These are phyloP conservation scores for Drosophila chauvacae DNA, from an alignment of 1,140 invertebrate species.

Conservation along the genomic window DNA sequence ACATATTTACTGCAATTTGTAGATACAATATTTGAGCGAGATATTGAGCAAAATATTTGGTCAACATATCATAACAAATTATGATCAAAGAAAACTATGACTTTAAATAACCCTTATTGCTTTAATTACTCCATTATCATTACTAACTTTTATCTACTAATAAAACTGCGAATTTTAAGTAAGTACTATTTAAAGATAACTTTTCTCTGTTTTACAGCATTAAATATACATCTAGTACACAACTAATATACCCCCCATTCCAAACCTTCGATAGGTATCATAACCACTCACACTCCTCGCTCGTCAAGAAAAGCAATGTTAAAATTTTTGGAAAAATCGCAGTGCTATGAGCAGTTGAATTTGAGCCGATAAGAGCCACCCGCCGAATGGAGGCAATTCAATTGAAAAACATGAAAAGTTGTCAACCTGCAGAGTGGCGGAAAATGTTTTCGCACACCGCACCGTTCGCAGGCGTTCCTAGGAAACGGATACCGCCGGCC, in stretches of 20 bases:
- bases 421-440: constrained; percentile 46
- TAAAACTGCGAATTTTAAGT: too few relatives aligned
- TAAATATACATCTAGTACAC: not conserved
- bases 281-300: not conserved
- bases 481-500: constrained; percentile 38
- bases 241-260: not conserved
- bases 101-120: too few relatives aligned
- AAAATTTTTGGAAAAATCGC: constrained; percentile 29
- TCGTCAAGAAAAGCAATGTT: constrained; percentile 10
- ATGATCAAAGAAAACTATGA: too few relatives aligned
- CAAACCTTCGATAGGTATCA: not conserved
- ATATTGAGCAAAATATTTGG: too few relatives aligned
- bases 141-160: too few relatives aligned
- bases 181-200: too few relatives aligned
- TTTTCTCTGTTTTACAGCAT: not conserved
- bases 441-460: constrained; percentile 41
- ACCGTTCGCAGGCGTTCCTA: constrained; percentile 23
- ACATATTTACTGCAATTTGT: too few relatives aligned
- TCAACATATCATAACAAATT: too few relatives aligned
- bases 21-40: too few relatives aligned
- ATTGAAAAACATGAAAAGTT: constrained; percentile 59
- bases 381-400: constrained; percentile 40
- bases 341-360: constrained; percentile 23
- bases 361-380: constrained; percentile 49
- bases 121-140: too few relatives aligned